Conservation (phyloP, 2,113 vertebrate genomes). For the Oxyruncus cristatus region DNA sequence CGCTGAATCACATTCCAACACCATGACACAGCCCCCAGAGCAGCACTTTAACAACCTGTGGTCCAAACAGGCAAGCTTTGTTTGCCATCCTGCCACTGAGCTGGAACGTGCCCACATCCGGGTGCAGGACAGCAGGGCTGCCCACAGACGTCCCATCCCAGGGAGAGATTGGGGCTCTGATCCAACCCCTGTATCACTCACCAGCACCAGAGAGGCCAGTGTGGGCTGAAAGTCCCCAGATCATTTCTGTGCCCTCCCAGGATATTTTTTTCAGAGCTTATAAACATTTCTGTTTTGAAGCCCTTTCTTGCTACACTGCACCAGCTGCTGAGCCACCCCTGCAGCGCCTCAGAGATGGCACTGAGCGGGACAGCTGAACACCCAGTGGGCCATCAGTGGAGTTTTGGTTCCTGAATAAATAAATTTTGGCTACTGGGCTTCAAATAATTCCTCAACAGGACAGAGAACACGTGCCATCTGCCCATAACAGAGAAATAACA, state of each 20-base stretch:
- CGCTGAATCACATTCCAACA: constrained; percentile 34
- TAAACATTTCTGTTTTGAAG: background rate
- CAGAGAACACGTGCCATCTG: background rate
- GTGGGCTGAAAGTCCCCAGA: background rate
- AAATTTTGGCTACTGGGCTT: background rate
- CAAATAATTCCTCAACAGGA: background rate
- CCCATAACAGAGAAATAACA: background rate
- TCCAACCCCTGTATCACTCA: background rate
- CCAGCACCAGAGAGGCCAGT: background rate
- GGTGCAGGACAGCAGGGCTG: background rate
- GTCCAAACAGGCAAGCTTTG: constrained; percentile 34
- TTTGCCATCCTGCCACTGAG: constrained; percentile 17
- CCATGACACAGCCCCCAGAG: constrained; percentile 8
- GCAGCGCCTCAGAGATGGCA: background rate
- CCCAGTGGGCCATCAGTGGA: background rate
- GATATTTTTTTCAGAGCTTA: background rate
- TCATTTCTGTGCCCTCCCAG: background rate
- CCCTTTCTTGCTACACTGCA: background rate
- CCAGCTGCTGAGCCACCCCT: background rate
- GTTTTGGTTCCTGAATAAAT: background rate
- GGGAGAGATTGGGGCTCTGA: background rate
- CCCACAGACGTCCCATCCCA: background rate
- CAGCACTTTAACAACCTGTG: background rate
- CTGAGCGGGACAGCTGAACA: background rate
- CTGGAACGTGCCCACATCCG: background rate